phyloP scores from a whole-genome alignment of 2,113 vertebrate species.

The Emydocephalus ijimae region DNA sequence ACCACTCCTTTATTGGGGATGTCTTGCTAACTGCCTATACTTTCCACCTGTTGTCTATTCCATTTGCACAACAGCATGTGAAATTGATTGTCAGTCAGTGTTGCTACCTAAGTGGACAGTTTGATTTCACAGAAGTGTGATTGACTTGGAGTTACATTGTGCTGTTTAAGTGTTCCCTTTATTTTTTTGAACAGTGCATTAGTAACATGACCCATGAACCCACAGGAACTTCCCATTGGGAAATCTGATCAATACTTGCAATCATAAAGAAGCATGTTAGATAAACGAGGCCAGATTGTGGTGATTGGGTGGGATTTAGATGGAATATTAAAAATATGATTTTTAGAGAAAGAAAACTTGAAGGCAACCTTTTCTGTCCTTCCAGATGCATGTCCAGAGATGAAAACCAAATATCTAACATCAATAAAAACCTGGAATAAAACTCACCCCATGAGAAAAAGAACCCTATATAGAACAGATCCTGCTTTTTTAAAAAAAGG shows the following conservation, averaged over 20 bases:
- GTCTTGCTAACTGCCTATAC: too few species aligned
- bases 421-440: not conserved
- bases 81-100: too few species aligned
- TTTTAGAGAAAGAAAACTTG: not conserved
- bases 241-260: slow-evolving; percentile 4
- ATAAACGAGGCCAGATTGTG: slow-evolving; percentile 6
- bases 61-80: too few species aligned
- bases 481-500: not conserved
- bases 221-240: slow-evolving; percentile 5
- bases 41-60: too few species aligned
- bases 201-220: not conserved
- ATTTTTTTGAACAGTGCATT: not conserved
- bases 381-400: not conserved
- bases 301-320: not conserved
- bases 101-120: too few species aligned
- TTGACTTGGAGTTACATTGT: too few species aligned
- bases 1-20: too few species aligned
- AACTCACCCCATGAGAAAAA: not conserved
- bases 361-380: not conserved
- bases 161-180: too few species aligned
- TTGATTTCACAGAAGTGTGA: too few species aligned
- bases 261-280: slow-evolving; percentile 8
- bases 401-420: not conserved
- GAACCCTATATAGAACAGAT: too few species aligned
- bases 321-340: slow-evolving; percentile 9